Conservation (phyloP, 2,888 invertebrate species). For the Cheilosia vernalis region DNA sequence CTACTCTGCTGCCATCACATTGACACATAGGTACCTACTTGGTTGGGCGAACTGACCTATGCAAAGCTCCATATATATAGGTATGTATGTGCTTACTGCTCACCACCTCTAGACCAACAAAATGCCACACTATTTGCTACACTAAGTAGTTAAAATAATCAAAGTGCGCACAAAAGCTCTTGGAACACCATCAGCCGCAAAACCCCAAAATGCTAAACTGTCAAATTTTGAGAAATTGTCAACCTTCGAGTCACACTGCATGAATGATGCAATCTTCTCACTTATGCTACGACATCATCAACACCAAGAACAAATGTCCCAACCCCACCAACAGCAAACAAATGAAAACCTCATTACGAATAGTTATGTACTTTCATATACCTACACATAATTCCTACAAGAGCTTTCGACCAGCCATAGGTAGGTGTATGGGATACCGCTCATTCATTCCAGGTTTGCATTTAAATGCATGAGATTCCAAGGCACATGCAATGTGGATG, state of each 20-base stretch:
- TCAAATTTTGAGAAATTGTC: background rate
- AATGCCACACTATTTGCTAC: background rate
- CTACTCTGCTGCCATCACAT: no score
- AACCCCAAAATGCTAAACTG: background rate
- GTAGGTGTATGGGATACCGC: background rate
- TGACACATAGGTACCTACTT: no score
- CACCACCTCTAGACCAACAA: background rate
- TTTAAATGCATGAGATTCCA: constrained; percentile 70
- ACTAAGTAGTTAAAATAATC: background rate
- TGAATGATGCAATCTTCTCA: background rate
- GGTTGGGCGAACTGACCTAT: no score
- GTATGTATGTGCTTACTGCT: no score
- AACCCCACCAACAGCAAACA: background rate
- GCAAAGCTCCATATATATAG: no score
- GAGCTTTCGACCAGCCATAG: background rate
- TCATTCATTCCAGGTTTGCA: constrained; percentile 30
- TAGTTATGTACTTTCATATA: constrained; percentile 7
- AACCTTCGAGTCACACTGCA: background rate
- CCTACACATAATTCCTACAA: constrained; percentile 11
- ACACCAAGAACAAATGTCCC: no score
- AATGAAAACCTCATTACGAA: constrained; percentile 31
- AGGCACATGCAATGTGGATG: constrained; percentile 40
- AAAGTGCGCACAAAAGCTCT: background rate
- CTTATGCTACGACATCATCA: no score
- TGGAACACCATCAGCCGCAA: background rate